Base-by-base conservation (phyloP, 1,140 invertebrate species). In the fruit fly (Drosophila melanogaster) region DNA sequence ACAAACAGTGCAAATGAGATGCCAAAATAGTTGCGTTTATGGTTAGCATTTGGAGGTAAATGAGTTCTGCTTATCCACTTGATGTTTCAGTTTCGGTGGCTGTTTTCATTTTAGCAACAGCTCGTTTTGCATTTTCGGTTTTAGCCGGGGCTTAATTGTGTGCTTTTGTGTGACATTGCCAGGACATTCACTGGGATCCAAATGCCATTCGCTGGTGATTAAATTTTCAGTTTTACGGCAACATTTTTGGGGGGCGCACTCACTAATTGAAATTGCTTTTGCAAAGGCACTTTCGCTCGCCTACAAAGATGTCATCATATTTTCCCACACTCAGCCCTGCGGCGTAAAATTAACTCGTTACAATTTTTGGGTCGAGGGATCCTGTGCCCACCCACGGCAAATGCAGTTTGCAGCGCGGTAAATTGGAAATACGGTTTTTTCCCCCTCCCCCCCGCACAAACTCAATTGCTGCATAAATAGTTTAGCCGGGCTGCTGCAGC, bases 211-310 rank as follows among this genome's bases (percentile, higher is more conserved):
- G 26, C 71, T 65, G 74, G 75, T 77, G 83, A 79, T 87, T 79
- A 86, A 89, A 87, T 83, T 89, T 79, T 61, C 66, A 77, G 66
- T 89, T 79, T 69, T 79, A 89, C 81, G 50, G 79, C 73, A 44
- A 26, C 47, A 50, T 50, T 50, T 50, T 50, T 14, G 47, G 26
- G 3, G 0, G 11, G 35, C 3, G 37, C 12, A 38, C 47, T 58
- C 70, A 79, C 83, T 87, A 87, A 87, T 87, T 87, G 83, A 87
- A 87, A 87, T 87, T 89, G 83, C 84, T 89, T 87, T 87, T 83
- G 76, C 78, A 67, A 87, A 83, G 72, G 58, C 83, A 71, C 77
- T 85, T 81, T 74, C 26, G 50, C 35, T 24, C 44, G 53, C 38
- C 43, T 40, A 69, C 76, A 84, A 83, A 89, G 83, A 87, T 89